Percentiles rank a stretch among this genome's conserved stretches.
phyloP scores from a whole-genome alignment of 2,113 vertebrate genomes.

The Entomyzon cyanotis region DNA sequence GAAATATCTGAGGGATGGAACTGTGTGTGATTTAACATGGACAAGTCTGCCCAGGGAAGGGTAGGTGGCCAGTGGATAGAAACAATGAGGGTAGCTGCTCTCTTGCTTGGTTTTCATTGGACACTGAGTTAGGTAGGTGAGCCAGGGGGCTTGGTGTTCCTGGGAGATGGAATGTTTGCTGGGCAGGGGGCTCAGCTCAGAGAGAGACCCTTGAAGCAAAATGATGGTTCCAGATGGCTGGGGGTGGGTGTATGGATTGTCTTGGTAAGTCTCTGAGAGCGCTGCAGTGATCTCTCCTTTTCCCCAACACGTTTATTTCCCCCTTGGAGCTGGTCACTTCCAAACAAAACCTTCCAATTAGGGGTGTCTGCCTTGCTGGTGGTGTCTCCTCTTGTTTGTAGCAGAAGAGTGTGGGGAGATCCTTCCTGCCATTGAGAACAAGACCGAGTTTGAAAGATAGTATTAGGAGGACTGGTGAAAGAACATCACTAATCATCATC shows the following conservation, averaged over 20 bases:
- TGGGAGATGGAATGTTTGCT: background rate
- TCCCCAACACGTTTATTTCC: background rate
- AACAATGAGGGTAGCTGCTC: background rate
- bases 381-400: background rate
- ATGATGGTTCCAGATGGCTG: background rate
- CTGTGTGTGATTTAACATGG: accelerated
- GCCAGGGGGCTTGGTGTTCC: background rate
- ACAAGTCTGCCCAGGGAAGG: background rate
- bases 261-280: background rate
- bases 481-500: background rate
- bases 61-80: background rate
- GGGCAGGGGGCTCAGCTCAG: background rate
- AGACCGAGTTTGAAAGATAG: accelerated
- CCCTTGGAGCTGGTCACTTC: background rate
- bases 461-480: background rate
- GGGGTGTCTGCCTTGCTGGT: background rate
- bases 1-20: background rate
- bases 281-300: background rate
- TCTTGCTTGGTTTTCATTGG: background rate
- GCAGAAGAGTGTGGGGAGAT: background rate
- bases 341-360: background rate
- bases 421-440: background rate
- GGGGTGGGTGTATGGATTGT: accelerated
- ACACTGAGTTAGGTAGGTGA: background rate
- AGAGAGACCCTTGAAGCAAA: background rate